Conservation (phyloP, 2,888 invertebrate species). For the Macroteleia sp. region DNA sequence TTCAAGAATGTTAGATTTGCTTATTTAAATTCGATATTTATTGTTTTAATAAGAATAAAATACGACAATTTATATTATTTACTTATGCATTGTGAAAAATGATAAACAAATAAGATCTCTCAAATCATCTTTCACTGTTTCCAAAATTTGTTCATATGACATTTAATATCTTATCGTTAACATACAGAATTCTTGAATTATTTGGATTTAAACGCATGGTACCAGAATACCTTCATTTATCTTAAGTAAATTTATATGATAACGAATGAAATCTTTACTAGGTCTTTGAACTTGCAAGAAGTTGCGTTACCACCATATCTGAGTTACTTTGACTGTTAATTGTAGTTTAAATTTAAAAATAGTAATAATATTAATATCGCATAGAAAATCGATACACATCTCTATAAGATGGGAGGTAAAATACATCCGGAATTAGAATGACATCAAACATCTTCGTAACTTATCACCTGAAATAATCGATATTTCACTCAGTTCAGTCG, state of each 20-base stretch:
- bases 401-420: constrained; percentile 22
- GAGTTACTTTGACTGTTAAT: constrained; percentile 10
- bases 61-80: too few relatives aligned
- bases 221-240: constrained; percentile 31
- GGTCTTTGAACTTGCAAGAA: constrained; percentile 44
- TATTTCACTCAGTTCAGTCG: constrained; percentile 25
- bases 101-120: neutral
- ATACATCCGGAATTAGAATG: constrained; percentile 5
- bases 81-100: too few relatives aligned
- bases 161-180: constrained; percentile 16
- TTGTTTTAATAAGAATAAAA: too few relatives aligned
- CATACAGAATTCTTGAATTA: constrained; percentile 4
- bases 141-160: neutral
- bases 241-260: constrained; percentile 46
- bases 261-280: constrained; percentile 27
- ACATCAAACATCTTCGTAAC: constrained; percentile 20
- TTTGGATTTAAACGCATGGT: constrained; percentile 21
- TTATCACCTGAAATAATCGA: constrained; percentile 32
- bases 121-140: neutral
- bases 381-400: constrained; percentile 31
- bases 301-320: neutral
- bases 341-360: constrained; percentile 33
- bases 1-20: too few relatives aligned
- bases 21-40: too few relatives aligned
- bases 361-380: constrained; percentile 10